Percentiles rank a stretch among this genome's conserved stretches.
These are phyloP conservation scores for Quiscalus mexicanus DNA, from an alignment of 2,113 vertebrate species.

Conservation along the genomic window DNA sequence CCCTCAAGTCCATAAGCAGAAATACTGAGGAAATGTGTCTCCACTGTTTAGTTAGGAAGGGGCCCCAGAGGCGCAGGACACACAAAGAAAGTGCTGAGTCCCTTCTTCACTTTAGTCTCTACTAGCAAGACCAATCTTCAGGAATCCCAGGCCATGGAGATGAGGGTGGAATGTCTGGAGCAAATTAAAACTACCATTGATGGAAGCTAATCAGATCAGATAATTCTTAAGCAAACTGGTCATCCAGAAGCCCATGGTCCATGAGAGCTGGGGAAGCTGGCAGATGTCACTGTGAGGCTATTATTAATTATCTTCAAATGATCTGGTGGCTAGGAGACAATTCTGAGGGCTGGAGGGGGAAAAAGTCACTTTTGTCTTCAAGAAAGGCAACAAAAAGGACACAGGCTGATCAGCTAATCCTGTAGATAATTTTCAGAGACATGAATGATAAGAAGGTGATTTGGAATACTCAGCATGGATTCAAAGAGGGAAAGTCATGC, in stretches of 20 bases:
- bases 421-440: not conserved
- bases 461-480: not conserved
- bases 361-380: not conserved
- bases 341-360: no score
- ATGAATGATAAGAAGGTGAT: not conserved
- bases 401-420: not conserved
- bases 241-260: not conserved
- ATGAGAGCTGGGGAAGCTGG: not conserved
- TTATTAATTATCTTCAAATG: not conserved
- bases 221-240: not conserved
- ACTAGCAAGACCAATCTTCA: not conserved
- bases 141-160: not conserved
- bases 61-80: not conserved
- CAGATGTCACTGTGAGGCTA: not conserved
- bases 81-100: not conserved
- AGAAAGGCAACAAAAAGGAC: not conserved
- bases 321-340: not conserved
- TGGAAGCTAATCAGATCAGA: not conserved
- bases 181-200: not conserved
- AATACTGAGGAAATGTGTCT: not conserved
- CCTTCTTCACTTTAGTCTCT: not conserved
- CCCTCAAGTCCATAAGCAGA: not conserved
- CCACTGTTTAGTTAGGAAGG: not conserved
- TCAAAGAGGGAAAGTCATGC: not conserved
- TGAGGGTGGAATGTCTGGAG: not conserved